Base-by-base conservation (phyloP, 1,140 invertebrate species). In the Liolophura sinensis region DNA sequence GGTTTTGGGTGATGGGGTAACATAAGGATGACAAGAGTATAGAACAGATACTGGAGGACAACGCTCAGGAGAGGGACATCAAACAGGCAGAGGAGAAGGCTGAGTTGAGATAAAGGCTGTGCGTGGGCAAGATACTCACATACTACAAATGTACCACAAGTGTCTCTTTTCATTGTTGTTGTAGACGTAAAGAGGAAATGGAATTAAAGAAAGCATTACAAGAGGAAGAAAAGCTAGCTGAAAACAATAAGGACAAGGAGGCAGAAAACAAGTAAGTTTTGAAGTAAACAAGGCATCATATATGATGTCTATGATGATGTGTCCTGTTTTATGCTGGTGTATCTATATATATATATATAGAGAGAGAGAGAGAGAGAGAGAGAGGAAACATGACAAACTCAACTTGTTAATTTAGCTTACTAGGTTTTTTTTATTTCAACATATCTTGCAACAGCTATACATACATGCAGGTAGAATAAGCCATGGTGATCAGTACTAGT, bases 1-100 rank as follows among this genome's bases (percentile, higher is more conserved):
- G 25, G 18, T 24, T 57, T 14, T 57, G 14, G n/a, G 49, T 14
- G 31, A 55, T 62, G 48, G 24, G 22, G 3, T 85, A 87, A 31
- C 85, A 87, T 71, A 66, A 68, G 18, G 70, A 73, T 69, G 86
- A 87, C 66, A 71, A 68, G 57, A 67, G 73, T 18, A 82, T 87
- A 57, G 86, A 87, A 50, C 69, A 87, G 63, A 86, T 87, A 40
- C 51, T 86, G 18, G 83, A 85, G 54, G 70, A 75, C 27, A 85
- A 86, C 69, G 78, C 82, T 20, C 71, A 81, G 52, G 47, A 60
- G 31, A 80, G 78, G 47, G 85, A 85, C 1, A 55, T 67, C 18
- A 64, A 73, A 64, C 65, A 84, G 52, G 85, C 85, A n/a, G 82
- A 84, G 58, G 73, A 76, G 57, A 84, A 87, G 68, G 74, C 77